phyloP scores from a whole-genome alignment of 2,797 vertebrate genomes.

The Macrochelys suwanniensis region DNA sequence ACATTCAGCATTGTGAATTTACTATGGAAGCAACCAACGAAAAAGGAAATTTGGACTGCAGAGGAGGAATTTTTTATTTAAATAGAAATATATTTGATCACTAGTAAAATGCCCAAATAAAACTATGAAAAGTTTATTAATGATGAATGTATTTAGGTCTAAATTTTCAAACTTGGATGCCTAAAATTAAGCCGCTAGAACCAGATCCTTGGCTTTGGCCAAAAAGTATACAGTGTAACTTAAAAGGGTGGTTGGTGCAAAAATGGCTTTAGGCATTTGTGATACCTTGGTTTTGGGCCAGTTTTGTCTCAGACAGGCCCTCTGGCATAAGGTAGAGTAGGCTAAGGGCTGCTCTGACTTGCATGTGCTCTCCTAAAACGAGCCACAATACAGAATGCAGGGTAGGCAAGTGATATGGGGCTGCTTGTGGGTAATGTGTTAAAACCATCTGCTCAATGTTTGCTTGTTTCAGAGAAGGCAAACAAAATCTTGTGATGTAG shows the following conservation, averaged over 20 bases:
- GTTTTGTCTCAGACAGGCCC: constrained; percentile 41
- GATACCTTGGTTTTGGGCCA: neutral
- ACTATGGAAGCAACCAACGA: neutral
- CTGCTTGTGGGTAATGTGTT: neutral
- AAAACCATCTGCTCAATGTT: neutral
- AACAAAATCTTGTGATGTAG: neutral
- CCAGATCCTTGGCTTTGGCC: neutral
- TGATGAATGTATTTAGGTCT: neutral
- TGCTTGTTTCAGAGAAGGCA: neutral
- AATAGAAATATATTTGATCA: constrained; percentile 9
- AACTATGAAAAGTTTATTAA: neutral
- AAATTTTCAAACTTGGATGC: neutral
- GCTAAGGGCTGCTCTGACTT: constrained; percentile 19
- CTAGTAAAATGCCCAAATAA: neutral
- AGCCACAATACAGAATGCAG: neutral
- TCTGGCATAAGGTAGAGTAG: neutral
- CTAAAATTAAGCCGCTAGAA: neutral
- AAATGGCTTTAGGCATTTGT: constrained; percentile 17
- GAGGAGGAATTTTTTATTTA: constrained; percentile 1
- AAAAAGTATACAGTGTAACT: neutral
- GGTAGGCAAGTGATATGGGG: neutral
- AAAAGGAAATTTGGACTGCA: constrained; percentile 19
- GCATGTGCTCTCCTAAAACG: neutral
- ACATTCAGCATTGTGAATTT: constrained; percentile 21
- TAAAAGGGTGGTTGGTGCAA: neutral